Evolutionary conservation across 2,113 vertebrate genomes (phyloP).

Genomic region (Anguilla japonica): DNA sequence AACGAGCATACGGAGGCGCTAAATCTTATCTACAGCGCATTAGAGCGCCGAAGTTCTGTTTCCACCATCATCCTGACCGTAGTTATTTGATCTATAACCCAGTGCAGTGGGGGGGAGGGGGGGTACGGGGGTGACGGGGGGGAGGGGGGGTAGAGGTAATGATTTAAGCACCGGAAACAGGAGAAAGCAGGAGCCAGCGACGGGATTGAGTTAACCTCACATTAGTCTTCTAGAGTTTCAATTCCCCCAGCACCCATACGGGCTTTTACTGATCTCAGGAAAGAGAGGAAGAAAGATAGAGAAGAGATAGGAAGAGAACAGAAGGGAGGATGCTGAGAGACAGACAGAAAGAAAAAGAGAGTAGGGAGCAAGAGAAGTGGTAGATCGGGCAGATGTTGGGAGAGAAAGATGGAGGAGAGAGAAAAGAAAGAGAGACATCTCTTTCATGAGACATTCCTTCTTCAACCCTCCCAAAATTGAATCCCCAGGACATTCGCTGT

Average conservation of each 20-base stretch:
- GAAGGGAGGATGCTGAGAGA: conserved; percentile 9
- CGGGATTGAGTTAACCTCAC: conserved; percentile 40
- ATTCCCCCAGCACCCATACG: conserved; percentile 40
- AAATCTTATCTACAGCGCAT: background rate
- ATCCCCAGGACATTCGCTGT: background rate
- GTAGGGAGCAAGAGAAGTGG: background rate
- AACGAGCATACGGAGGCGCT: too few relatives aligned
- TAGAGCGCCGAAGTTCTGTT: background rate
- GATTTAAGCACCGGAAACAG: conserved; percentile 14
- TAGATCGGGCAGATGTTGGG: background rate
- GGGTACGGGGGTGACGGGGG: too few relatives aligned
- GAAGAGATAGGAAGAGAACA: background rate
- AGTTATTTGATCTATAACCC: background rate
- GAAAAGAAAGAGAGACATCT: background rate
- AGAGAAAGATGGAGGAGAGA: background rate
- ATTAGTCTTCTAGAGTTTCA: conserved; percentile 36
- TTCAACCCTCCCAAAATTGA: background rate
- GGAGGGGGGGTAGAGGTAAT: background rate
- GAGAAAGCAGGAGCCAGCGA: conserved; percentile 16
- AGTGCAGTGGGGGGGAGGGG: background rate
- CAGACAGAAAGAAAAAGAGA: background rate
- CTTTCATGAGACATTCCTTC: background rate
- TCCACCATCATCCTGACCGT: background rate
- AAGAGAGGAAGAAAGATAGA: background rate
- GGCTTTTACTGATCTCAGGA: conserved; percentile 30